These are phyloP conservation scores for Neosilurus hyrtlii DNA, from an alignment of 2,797 vertebrate genomes.

Conservation along the genomic window DNA sequence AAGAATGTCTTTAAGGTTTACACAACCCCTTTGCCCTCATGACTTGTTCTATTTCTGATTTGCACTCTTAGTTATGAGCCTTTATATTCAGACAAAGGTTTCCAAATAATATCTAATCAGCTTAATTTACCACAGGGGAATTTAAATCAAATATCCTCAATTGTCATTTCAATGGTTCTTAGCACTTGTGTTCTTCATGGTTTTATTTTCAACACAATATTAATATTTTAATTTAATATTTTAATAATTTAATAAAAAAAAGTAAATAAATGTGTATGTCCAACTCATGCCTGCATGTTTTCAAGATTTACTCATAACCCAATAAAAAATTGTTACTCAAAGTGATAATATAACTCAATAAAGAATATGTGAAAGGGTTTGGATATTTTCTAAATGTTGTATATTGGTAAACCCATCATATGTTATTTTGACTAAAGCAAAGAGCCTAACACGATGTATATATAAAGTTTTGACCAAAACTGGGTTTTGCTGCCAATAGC, in stretches of 20 bases:
- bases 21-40: not conserved
- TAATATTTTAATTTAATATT: too few species aligned
- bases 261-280: not conserved
- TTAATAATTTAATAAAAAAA: too few species aligned
- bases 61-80: not conserved
- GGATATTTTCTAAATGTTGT: not conserved
- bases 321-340: not conserved
- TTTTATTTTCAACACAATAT: not conserved
- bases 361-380: not conserved
- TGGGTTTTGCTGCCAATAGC: not conserved
- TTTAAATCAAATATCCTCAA: not conserved
- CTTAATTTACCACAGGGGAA: not conserved
- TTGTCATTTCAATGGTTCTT: not conserved
- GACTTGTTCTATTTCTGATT: not conserved
- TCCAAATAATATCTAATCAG: not conserved
- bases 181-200: not conserved
- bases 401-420: not conserved
- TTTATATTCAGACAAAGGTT: not conserved
- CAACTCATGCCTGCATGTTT: not conserved
- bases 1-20: not conserved
- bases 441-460: not conserved
- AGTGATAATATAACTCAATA: not conserved
- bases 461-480: not conserved
- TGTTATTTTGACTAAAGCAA: not conserved
- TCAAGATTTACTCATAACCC: too few species aligned